Evolutionary conservation across 2,113 vertebrate genomes (phyloP).

Genomic region (Solea solea): DNA sequence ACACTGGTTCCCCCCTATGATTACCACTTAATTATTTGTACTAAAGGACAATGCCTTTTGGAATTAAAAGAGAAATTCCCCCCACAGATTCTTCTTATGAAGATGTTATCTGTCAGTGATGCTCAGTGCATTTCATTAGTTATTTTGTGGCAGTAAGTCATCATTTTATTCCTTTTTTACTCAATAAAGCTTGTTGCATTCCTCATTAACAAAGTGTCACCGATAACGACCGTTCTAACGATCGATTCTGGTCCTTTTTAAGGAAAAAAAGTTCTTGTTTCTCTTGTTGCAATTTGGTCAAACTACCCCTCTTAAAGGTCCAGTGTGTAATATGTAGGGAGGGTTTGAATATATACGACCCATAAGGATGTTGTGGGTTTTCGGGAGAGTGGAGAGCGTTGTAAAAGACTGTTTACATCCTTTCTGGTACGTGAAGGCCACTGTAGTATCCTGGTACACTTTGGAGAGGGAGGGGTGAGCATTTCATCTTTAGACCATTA

Average conservation of each 20-base stretch:
- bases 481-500: too few relatives aligned
- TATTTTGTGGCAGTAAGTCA: constrained; percentile 4
- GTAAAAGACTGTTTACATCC: too few relatives aligned
- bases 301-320: too few relatives aligned
- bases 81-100: background rate
- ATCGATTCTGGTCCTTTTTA: background rate
- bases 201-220: background rate
- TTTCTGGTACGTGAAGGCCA: too few relatives aligned
- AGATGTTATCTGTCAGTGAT: constrained; percentile 6
- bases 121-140: constrained; percentile 17
- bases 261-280: too few relatives aligned
- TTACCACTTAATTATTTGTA: background rate
- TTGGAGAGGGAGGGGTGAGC: too few relatives aligned
- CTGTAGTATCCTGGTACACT: too few relatives aligned
- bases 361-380: too few relatives aligned
- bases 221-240: background rate
- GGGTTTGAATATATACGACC: too few relatives aligned
- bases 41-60: constrained; percentile 13
- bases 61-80: constrained; percentile 10
- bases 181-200: background rate
- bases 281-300: too few relatives aligned
- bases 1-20: background rate
- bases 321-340: too few relatives aligned
- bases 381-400: too few relatives aligned
- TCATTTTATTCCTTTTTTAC: background rate